phyloP scores from a whole-genome alignment of 2,888 invertebrate genomes.

The Drosophila melanocephala region DNA sequence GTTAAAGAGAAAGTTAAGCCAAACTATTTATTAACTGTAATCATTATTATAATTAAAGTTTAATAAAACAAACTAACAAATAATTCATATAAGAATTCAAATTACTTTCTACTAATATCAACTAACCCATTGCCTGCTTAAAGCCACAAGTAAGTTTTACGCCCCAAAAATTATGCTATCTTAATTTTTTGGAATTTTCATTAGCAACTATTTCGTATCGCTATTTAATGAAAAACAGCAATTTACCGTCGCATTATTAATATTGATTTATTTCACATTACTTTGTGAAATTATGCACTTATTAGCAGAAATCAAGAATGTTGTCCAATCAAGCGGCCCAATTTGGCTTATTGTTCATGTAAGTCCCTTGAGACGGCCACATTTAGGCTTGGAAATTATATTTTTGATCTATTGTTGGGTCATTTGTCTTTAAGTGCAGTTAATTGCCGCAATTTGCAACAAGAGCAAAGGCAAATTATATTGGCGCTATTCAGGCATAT shows the following conservation, averaged over 20 bases:
- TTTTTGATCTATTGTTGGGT: constrained; percentile 35
- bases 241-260: not conserved
- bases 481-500: constrained; percentile 61
- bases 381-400: not conserved
- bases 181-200: not conserved
- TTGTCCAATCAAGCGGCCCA: constrained; percentile 11
- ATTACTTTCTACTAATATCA: not conserved
- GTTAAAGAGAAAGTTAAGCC: not conserved
- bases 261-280: constrained; percentile 4
- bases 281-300: constrained; percentile 25
- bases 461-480: constrained; percentile 54
- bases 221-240: not conserved
- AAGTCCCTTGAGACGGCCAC: not conserved
- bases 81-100: not conserved
- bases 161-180: constrained; percentile 46
- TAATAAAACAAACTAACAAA: accelerated
- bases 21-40: no score
- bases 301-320: constrained; percentile 18
- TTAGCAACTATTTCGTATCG: no score
- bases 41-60: no score
- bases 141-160: not conserved
- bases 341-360: constrained; percentile 20
- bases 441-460: constrained; percentile 76
- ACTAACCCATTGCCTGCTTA: not conserved
- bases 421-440: constrained; percentile 73